A percentile compares a stretch with the other conserved stretches of the same genome.
Evolutionary conservation across 1,140 invertebrate species (phyloP).

Genomic region (Myzus persicae): DNA sequence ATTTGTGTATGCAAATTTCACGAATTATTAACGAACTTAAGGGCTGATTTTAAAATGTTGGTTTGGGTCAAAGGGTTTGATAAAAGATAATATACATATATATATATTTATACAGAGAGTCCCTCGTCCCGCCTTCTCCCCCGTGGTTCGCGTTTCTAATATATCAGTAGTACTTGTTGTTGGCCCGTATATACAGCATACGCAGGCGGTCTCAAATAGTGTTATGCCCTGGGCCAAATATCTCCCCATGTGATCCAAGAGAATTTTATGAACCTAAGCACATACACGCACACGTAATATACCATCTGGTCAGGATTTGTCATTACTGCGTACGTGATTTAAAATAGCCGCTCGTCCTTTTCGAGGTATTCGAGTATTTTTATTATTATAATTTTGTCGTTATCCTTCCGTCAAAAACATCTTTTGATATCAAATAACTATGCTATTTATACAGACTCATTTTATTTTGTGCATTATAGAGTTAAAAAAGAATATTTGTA

Average conservation of each 20-base stretch:
- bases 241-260: neutral
- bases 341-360: neutral
- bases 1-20: constrained; percentile 36
- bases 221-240: neutral
- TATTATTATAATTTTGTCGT: constrained; percentile 13
- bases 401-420: constrained; percentile 9
- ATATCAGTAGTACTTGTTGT: constrained; percentile 15
- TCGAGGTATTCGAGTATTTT: neutral
- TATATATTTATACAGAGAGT: neutral
- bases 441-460: neutral
- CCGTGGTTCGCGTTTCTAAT: neutral
- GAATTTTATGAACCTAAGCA: constrained; percentile 16
- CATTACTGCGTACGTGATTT: constrained; percentile 7
- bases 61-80: constrained; percentile 21
- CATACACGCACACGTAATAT: neutral
- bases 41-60: neutral
- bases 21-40: constrained; percentile 27
- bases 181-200: neutral
- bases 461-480: neutral
- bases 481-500: neutral
- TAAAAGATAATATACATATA: neutral
- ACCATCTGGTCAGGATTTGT: constrained; percentile 11
- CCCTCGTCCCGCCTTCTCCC: neutral
- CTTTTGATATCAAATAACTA: neutral
- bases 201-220: neutral